Percentiles rank a stretch among this genome's conserved stretches.
Conservation (phyloP, 2,888 invertebrate species). For the Chymomyza procnemis region DNA sequence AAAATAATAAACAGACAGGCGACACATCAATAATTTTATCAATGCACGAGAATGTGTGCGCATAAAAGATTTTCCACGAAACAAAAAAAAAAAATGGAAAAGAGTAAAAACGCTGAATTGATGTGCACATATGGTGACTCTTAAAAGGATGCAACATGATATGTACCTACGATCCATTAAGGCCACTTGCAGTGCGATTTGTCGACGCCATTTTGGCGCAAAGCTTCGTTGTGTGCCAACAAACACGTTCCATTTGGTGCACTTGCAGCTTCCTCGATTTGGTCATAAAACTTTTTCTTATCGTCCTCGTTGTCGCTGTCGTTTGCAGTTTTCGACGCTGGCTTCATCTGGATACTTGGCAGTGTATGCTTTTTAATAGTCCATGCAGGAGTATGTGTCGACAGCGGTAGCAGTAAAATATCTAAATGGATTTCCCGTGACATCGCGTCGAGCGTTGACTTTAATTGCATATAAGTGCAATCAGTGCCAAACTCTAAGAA, state of each 20-base stretch:
- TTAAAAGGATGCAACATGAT: slow-evolving; percentile 2
- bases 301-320: slow-evolving; percentile 4
- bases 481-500: slow-evolving; percentile 36
- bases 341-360: background rate
- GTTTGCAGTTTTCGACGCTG: background rate
- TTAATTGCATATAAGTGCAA: slow-evolving; percentile 48
- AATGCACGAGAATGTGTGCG: background rate
- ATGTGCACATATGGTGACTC: slow-evolving; percentile 24
- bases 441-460: slow-evolving; percentile 31
- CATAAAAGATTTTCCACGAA: background rate
- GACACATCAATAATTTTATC: background rate
- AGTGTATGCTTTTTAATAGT: slow-evolving; percentile 26
- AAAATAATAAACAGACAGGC: background rate
- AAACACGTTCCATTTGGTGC: slow-evolving; percentile 47
- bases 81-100: too few species aligned
- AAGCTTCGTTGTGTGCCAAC: slow-evolving; percentile 38
- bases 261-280: slow-evolving; percentile 37
- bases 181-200: slow-evolving; percentile 33
- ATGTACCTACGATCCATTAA: slow-evolving; percentile 23
- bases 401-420: slow-evolving; percentile 1
- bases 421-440: slow-evolving; percentile 45
- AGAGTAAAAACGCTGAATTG: slow-evolving; percentile 23
- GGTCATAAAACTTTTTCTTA: slow-evolving; percentile 37
- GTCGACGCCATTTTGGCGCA: slow-evolving; percentile 41
- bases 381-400: background rate